Evolutionary conservation across 2,888 invertebrate species (phyloP), one percentile per base, ranked within the genome.

Genomic region (Mayetiola destructor): DNA sequence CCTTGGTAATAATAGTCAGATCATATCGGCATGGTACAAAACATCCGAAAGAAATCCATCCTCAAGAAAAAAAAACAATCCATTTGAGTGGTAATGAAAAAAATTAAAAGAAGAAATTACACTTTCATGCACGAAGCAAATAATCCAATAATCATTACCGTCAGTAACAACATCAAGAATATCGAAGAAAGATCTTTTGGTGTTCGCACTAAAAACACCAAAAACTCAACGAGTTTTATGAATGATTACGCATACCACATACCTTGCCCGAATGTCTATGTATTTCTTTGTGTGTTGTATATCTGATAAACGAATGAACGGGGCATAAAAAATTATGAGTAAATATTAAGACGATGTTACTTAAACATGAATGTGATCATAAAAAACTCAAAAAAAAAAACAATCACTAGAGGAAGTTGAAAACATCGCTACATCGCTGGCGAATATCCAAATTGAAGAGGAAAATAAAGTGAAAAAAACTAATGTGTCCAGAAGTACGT

Each of bases 61-160:
- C n/a, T n/a, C n/a, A n/a, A n/a, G n/a, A n/a, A n/a, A n/a, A n/a
- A n/a, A n/a, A n/a, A n/a, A n/a, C n/a, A n/a, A n/a, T n/a, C n/a
- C n/a, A n/a, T n/a, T n/a, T n/a, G n/a, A n/a, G n/a, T n/a, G n/a
- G n/a, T n/a, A n/a, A n/a, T n/a, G n/a, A n/a, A 27, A 48, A 48
- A 27, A 10, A 40, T 21, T 40, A 14, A 40, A 40, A 1, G n/a
- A 40, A 40, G 23, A 40, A 40, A 40, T 21, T 4, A 48, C 48
- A 27, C 5, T n/a, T 16, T 48, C 27, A 16, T 48, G 48, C 27
- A 48, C 48, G 48, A 48, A 5, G 42, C 12, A 14, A 42, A 23
- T 42, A 42, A 42, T 42, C 42, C 42, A 42, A 42, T 42, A 42
- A 42, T 42, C 42, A 42, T 42, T 42, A 42, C 48, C 48, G 27